Base-by-base conservation (phyloP, 2,797 vertebrate species). In the Perodicticus potto region DNA sequence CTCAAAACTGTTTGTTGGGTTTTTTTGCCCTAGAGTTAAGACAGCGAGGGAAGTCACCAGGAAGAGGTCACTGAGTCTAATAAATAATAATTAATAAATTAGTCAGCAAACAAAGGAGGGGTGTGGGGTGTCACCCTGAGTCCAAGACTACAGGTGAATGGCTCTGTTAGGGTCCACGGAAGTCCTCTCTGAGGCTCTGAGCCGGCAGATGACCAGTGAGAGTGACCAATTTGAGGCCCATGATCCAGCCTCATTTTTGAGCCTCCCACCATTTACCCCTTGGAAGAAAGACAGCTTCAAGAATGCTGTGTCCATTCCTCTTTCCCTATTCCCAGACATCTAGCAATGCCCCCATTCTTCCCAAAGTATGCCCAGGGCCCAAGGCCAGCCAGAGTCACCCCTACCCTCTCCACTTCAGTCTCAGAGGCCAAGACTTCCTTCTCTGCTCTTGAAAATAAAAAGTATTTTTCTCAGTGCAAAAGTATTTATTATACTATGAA, bases 151-250 rank as follows among this genome's bases (percentile, higher is more conserved):
- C 14, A 2, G 13, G 57, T 19, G 12, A 40, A 65, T 27, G 20
- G 76, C 11, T n/a, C 89, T 0, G 0, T 22, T 34, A 7, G 29
- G 23, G 29, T 55, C 86, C 11, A 23, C 3, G 11, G 2, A 80
- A 86, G 65, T n/a, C 43, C 13, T 14, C 37, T 59, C 29, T 8
- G 29, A 89, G 73, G 53, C 20, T 61, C 59, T 14, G 29, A 61
- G 34, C 40, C 17, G 32, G 17, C 86, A 63, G 27, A 27, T 69
- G 63, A 11, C 77, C 57, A 82, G 40, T 34, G 22, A 49, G 17
- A 70, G 22, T 3, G 2, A 14, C 37, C 8, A 59, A 5, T 10
- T 67, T 32, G n/a, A 82, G 34, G 77, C 29, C 53, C 37, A 29
- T 32, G 57, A 27, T 40, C 32, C 13, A 89, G 61, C 37, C 40